Conservation (phyloP, 2,797 vertebrate genomes). For the Australoheros facetus region DNA sequence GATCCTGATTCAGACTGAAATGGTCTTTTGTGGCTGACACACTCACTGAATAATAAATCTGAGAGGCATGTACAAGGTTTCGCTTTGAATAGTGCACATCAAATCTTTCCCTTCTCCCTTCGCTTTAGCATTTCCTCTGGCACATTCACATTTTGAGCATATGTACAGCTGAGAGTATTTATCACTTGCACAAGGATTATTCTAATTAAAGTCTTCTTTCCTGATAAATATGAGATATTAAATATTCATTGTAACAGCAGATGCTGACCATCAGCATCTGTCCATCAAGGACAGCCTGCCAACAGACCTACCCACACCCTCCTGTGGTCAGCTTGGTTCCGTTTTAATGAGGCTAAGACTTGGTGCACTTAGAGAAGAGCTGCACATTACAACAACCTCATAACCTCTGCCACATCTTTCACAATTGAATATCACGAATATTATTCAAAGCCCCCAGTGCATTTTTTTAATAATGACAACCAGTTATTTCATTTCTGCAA, state of each 20-base stretch:
- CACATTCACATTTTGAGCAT: neutral
- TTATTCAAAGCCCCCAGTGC: neutral
- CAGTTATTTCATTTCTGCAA: neutral
- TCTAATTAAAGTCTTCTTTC: conserved; percentile 8
- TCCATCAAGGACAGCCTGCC: conserved; percentile 34
- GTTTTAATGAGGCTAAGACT: conserved; percentile 44
- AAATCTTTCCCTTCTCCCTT: neutral
- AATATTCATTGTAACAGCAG: conserved; percentile 35
- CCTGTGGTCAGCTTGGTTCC: conserved; percentile 22
- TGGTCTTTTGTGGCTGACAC: conserved; percentile 18
- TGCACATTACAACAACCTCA: neutral
- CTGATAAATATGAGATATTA: conserved; percentile 22
- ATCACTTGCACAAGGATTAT: neutral
- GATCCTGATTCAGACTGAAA: conserved; percentile 41
- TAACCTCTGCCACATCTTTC: neutral
- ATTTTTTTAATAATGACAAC: conserved; percentile 1
- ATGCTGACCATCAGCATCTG: conserved; percentile 36
- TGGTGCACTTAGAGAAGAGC: neutral
- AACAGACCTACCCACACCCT: conserved; percentile 16
- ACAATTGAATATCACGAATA: neutral
- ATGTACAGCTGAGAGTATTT: conserved; percentile 11
- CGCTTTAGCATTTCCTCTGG: conserved; percentile 8
- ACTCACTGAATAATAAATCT: conserved; percentile 29
- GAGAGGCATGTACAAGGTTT: conserved; percentile 1
- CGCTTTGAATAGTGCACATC: conserved; percentile 31